Base-by-base conservation (phyloP, 2,113 vertebrate species). In the Galeopterus variegatus region DNA sequence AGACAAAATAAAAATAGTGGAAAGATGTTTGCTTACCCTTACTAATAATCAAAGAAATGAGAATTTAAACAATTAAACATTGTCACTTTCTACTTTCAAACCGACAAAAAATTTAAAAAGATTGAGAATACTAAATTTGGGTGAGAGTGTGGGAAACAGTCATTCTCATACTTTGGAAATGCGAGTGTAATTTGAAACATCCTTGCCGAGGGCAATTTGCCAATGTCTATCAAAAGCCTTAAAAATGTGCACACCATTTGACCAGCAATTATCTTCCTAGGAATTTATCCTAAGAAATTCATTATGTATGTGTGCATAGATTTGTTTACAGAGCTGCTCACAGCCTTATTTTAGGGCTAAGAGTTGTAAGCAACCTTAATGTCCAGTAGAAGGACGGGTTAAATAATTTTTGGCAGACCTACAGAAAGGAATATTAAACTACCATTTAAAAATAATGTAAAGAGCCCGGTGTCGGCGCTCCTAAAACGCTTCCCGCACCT, bases 401-500 rank as follows among this genome's bases (percentile, higher is more conserved):
- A 77, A 54, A 76, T 76, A 45, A 50, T 56, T 90, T 60, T 45
- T 65, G 88, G 70, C 95, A 84, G 88, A 36, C 76, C 60, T 93
- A 72, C 45, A 67, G 48, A 76, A 82, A 77, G 77, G 52, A 75
- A 58, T 58, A 15, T 73, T 81, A 41, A 84, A 31, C n/a, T 1
- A 41, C 70, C 58, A 70, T 88, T 70, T 76, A 94, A 96, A 89
- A 94, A 65, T 90, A 77, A 94, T 64, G 41, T 41, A 41, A 41
- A 41, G 41, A 4, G 24, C 62, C 67, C n/a, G 50, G 41, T 80
- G 89, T 94, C 33, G 24, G 64, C 81, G 52, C 69, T 36, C 31
- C 19, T 62, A 76, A 79, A 87, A 87, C 95, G 64, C 36, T 7
- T 58, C 69, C 86, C 13, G n/a, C 67, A n/a, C 79, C 52, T 73